Percentiles rank a stretch among this genome's conserved stretches.
Evolutionary conservation across 2,113 vertebrate genomes (phyloP).

Genomic region (Pogona vitticeps): DNA sequence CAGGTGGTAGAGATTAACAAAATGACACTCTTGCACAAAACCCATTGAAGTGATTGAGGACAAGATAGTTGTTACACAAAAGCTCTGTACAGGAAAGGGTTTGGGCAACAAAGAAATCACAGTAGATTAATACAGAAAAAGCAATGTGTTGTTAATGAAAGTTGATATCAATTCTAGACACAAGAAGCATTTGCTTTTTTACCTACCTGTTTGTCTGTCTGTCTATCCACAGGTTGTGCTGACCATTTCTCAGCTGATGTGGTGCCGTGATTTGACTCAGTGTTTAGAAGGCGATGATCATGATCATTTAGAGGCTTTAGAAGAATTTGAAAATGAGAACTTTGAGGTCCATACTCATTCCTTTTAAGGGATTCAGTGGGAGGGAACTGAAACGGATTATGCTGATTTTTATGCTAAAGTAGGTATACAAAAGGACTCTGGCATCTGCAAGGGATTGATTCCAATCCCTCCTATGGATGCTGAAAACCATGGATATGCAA

Average conservation of each 20-base stretch:
- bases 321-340: conserved; percentile 81
- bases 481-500: no score
- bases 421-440: no score
- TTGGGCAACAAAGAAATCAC: neutral
- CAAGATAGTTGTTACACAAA: neutral
- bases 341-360: conserved; percentile 74
- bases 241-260: conserved; percentile 88
- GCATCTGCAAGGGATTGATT: no score
- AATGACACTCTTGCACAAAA: neutral
- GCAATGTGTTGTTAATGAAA: neutral
- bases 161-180: no score
- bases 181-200: neutral
- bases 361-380: neutral
- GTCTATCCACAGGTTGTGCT: conserved; percentile 78
- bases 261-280: conserved; percentile 82
- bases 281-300: conserved; percentile 75
- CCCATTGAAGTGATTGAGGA: neutral
- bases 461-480: no score
- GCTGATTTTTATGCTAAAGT: no score
- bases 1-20: neutral
- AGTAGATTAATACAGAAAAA: neutral
- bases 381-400: no score
- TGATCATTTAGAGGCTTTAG: conserved; percentile 73
- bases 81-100: neutral
- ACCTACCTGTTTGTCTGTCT: neutral